phyloP scores from a whole-genome alignment of 1,140 invertebrate species.

The Drosophila sturtevanti region DNA sequence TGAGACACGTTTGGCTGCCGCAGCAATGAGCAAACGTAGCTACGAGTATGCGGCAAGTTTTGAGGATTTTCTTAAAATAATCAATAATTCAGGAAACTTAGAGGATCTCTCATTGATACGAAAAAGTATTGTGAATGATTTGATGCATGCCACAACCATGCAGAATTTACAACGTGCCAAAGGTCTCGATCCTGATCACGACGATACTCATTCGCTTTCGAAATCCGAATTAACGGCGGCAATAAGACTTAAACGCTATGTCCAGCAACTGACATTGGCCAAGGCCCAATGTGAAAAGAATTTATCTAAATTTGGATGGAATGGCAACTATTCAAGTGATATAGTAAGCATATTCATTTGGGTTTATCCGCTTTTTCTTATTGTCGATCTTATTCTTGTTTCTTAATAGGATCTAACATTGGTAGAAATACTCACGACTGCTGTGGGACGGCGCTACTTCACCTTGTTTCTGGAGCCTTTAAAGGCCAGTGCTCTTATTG shows the following conservation, averaged over 20 bases:
- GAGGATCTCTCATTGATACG: slow-evolving; percentile 92
- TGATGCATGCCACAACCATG: slow-evolving; percentile 96
- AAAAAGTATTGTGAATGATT: slow-evolving; percentile 93
- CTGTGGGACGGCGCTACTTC: slow-evolving; percentile 88
- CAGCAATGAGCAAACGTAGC: slow-evolving; percentile 90
- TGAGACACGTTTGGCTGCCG: slow-evolving; percentile 89
- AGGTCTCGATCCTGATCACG: slow-evolving; percentile 88
- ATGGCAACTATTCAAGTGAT: slow-evolving; percentile 88
- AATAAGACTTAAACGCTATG: slow-evolving; percentile 89
- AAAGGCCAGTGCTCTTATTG: slow-evolving; percentile 90
- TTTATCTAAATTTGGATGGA: slow-evolving; percentile 89
- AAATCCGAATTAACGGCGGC: slow-evolving; percentile 90
- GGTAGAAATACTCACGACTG: slow-evolving; percentile 87
- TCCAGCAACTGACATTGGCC: slow-evolving; percentile 92
- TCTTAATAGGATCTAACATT: slow-evolving; percentile 84
- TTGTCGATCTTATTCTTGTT: not conserved
- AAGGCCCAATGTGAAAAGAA: slow-evolving; percentile 93
- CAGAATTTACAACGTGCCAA: slow-evolving; percentile 94
- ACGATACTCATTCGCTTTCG: slow-evolving; percentile 83
- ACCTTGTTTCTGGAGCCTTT: slow-evolving; percentile 92
- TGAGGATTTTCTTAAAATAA: slow-evolving; percentile 94
- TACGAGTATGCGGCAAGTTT: slow-evolving; percentile 95
- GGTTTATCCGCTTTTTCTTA: not conserved
- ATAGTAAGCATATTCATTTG: slow-evolving; percentile 35
- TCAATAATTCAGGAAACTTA: slow-evolving; percentile 90